These are phyloP conservation scores for Bubo blakistoni DNA, from an alignment of 2,113 vertebrate species.

Conservation along the genomic window DNA sequence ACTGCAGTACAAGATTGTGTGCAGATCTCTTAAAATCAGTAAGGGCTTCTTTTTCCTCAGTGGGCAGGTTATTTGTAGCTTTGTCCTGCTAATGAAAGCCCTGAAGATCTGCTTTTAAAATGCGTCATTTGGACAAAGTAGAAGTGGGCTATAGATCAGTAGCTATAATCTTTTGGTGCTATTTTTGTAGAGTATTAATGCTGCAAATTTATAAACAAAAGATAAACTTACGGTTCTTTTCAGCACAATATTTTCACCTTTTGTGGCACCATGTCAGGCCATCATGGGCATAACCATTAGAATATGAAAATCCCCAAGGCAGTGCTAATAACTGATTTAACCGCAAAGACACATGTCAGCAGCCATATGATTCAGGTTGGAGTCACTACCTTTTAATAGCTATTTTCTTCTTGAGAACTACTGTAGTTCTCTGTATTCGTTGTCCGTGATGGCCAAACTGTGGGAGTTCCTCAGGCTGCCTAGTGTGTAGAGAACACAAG, in stretches of 20 bases:
- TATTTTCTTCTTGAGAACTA: background rate
- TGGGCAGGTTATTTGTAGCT: background rate
- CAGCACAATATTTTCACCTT: background rate
- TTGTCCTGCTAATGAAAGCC: background rate
- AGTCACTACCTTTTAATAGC: background rate
- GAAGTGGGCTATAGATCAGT: background rate
- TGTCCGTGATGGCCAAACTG: background rate
- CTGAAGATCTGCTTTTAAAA: background rate
- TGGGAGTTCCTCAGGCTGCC: background rate
- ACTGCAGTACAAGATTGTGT: background rate
- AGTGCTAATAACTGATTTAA: background rate
- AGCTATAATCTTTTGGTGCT: background rate
- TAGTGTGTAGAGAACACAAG: background rate
- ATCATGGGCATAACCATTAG: background rate
- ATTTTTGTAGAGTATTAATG: background rate
- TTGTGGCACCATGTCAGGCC: background rate
- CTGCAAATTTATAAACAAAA: background rate
- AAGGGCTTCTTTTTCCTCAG: background rate
- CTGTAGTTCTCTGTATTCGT: rapidly evolving
- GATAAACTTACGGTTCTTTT: background rate
- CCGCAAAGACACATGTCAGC: background rate
- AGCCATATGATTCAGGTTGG: background rate
- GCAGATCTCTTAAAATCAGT: background rate
- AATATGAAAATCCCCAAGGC: background rate
- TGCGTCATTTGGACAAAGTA: background rate